phyloP scores from a whole-genome alignment of 1,140 invertebrate species.

The Anoplophora glabripennis region DNA sequence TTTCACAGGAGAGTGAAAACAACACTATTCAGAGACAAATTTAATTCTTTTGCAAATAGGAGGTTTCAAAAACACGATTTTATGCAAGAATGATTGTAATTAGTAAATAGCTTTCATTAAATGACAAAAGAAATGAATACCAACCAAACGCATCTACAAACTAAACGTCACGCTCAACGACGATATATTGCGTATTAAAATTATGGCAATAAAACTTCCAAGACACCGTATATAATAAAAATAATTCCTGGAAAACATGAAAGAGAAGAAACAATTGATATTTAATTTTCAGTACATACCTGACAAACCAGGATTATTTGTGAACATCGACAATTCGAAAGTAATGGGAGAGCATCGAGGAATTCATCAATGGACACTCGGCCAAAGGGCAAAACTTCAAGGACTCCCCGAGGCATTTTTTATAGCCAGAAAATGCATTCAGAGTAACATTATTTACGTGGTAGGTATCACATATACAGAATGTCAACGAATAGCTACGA shows the following conservation, averaged over 20 bases:
- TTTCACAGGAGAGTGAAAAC: too few relatives aligned
- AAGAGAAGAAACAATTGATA: neutral
- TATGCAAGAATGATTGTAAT: too few relatives aligned
- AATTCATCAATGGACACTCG: conserved; percentile 87
- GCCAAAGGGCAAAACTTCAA: conserved; percentile 72
- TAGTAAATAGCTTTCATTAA: too few relatives aligned
- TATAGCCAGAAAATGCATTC: conserved; percentile 67
- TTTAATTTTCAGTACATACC: conserved; percentile 69
- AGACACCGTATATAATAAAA: neutral
- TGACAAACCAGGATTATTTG: conserved; percentile 72
- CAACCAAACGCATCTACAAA: too few relatives aligned
- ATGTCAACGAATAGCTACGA: conserved; percentile 9
- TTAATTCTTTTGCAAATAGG: too few relatives aligned
- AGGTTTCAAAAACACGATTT: too few relatives aligned
- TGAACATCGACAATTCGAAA: conserved; percentile 77
- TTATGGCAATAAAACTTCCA: neutral
- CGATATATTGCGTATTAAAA: too few relatives aligned
- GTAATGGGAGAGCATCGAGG: conserved; percentile 81
- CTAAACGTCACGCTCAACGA: too few relatives aligned
- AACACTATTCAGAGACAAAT: too few relatives aligned
- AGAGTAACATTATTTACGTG: conserved; percentile 75
- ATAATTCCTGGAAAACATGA: neutral
- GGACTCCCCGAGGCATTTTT: conserved; percentile 63
- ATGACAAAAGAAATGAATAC: too few relatives aligned
- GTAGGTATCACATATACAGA: conserved; percentile 63